Evolutionary conservation across 2,797 vertebrate species (phyloP), one percentile per base, ranked within the genome.

Genomic region (Notolepis coatsorum): DNA sequence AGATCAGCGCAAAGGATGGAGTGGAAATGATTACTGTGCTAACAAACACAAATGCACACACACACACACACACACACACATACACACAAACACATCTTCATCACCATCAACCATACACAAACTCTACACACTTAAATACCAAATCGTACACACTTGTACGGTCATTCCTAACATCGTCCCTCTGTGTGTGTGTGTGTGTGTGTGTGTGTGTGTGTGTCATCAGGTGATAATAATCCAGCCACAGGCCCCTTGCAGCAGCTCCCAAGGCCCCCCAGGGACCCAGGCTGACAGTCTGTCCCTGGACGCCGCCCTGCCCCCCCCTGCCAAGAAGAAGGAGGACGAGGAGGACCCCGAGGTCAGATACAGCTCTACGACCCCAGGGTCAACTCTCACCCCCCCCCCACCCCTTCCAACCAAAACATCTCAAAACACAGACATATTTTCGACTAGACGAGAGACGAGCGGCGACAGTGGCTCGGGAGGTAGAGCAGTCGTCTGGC

Each of bases 141-240:
- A n/a, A n/a, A n/a, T n/a, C n/a, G n/a, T n/a, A n/a, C n/a, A n/a
- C n/a, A n/a, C n/a, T n/a, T n/a, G n/a, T n/a, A n/a, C n/a, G n/a
- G n/a, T 21, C 3, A n/a, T 15, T 1, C 23, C 7, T 50, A 18
- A 41, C 3, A 4, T 46, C 20, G 5, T 48, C 21, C 18, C 2
- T 28, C 12, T 51, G 2, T 52, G 20, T 30, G 1, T 42, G 35
- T 55, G 42, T 50, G 59, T 51, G 20, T 63, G 61, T 28, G 17
- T 57, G 41, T 5, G 17, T 23, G 52, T 39, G 18, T 67, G n/a
- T 51, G 30, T 67, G 53, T 73, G 2, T 54, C 1, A 69, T 4
- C 85, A 99, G 97, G 96, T 99, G 82, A 97, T 98, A 70, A 95
- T 99, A 65, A 94, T 99, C 84, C 97, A 98, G 81, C 96, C 97